phyloP scores from a whole-genome alignment of 2,113 vertebrate species.

The Alouatta palliata region DNA sequence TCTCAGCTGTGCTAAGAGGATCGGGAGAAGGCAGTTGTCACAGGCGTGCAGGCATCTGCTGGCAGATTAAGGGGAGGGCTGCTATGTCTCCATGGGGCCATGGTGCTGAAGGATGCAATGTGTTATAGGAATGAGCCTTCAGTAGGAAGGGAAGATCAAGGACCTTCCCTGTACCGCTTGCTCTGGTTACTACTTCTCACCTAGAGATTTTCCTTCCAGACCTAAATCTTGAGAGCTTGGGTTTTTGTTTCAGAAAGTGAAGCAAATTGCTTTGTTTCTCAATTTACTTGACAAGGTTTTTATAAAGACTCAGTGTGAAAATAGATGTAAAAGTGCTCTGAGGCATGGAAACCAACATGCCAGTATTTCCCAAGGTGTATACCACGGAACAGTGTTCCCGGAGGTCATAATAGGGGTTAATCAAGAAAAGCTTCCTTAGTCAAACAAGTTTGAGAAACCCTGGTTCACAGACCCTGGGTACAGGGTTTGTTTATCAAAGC shows the following conservation, averaged over 20 bases:
- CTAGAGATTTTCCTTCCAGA: background rate
- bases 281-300: background rate
- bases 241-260: background rate
- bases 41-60: background rate
- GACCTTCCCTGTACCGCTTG: background rate
- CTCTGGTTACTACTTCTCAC: background rate
- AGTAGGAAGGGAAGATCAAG: background rate
- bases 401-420: background rate
- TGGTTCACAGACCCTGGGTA: background rate
- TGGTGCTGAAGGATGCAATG: background rate
- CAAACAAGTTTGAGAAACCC: background rate
- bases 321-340: background rate
- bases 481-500: background rate
- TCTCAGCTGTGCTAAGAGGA: constrained; percentile 12
- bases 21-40: background rate
- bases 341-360: background rate
- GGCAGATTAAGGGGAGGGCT: background rate
- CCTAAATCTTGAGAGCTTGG: background rate
- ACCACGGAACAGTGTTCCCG: background rate
- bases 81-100: accelerated
- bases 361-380: background rate
- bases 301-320: background rate
- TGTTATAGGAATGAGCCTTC: background rate
- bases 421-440: background rate
- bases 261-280: constrained; percentile 12